These are phyloP conservation scores for Alaudala cheleensis DNA, from an alignment of 2,113 vertebrate genomes.

Conservation along the genomic window DNA sequence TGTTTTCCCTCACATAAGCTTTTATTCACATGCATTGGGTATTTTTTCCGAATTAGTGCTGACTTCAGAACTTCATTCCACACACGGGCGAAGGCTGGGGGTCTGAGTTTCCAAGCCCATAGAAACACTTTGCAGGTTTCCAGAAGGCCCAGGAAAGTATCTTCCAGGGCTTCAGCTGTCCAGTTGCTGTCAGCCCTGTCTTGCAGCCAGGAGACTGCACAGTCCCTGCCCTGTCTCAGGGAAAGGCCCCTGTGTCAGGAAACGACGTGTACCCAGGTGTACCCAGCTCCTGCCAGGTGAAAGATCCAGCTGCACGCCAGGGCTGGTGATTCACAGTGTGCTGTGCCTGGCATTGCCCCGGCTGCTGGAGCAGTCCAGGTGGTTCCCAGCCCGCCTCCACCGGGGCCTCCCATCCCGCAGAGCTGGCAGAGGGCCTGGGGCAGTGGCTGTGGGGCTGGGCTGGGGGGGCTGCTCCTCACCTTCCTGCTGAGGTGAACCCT, in stretches of 20 bases:
- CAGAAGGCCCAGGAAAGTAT: background rate
- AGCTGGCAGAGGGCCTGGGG: background rate
- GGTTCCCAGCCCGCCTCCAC: background rate
- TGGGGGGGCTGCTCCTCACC: background rate
- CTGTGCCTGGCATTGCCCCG: rapidly evolving
- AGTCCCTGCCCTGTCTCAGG: background rate
- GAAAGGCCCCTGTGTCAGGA: rapidly evolving
- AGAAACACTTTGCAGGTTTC: background rate
- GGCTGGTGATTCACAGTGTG: background rate
- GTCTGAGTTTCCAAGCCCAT: background rate
- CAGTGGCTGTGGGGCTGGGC: background rate
- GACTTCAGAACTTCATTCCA: background rate
- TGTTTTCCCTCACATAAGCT: background rate
- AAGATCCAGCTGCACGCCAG: rapidly evolving
- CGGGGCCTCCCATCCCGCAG: background rate
- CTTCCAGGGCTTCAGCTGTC: background rate
- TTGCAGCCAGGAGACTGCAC: background rate
- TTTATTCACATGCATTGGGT: rapidly evolving
- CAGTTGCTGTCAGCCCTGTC: background rate
- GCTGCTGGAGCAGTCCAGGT: background rate
- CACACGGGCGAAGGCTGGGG: no score
- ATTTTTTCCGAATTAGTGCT: background rate
- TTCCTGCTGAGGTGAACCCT: background rate
- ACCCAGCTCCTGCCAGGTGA: background rate
- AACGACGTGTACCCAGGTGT: background rate